phyloP scores from a whole-genome alignment of 1,140 invertebrate species.

The Latrodectus geometricus region DNA sequence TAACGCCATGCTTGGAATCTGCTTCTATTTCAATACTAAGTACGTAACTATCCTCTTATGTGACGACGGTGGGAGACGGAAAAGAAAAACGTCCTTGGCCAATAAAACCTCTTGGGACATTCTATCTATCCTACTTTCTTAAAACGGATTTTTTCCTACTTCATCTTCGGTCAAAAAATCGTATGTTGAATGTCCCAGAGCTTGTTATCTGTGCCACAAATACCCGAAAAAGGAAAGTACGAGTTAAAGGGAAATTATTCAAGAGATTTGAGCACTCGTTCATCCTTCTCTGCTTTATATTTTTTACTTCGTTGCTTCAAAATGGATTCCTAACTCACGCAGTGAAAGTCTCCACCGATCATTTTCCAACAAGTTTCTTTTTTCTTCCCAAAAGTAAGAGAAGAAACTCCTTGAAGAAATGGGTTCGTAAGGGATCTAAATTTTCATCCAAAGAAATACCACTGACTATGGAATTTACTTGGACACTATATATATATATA shows the following conservation, averaged over 20 bases:
- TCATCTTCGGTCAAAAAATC: background rate
- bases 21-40: background rate
- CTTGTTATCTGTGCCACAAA: conserved; percentile 55
- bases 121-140: background rate
- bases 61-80: background rate
- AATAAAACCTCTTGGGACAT: background rate
- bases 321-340: conserved; percentile 16
- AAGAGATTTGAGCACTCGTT: conserved; percentile 50
- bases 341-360: background rate
- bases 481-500: too few species aligned
- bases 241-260: conserved; percentile 53
- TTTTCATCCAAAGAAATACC: background rate
- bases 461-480: background rate
- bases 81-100: background rate
- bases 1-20: background rate
- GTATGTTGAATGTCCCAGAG: conserved; percentile 27
- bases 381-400: background rate
- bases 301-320: background rate
- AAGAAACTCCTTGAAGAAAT: background rate
- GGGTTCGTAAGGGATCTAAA: background rate
- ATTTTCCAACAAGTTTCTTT: background rate
- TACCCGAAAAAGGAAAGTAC: conserved; percentile 52
- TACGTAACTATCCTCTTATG: background rate
- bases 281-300: conserved; percentile 9
- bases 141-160: background rate